Percentiles rank a stretch among this genome's conserved stretches.
phyloP scores from a whole-genome alignment of 2,797 vertebrate genomes.

The Propithecus perrieri region DNA sequence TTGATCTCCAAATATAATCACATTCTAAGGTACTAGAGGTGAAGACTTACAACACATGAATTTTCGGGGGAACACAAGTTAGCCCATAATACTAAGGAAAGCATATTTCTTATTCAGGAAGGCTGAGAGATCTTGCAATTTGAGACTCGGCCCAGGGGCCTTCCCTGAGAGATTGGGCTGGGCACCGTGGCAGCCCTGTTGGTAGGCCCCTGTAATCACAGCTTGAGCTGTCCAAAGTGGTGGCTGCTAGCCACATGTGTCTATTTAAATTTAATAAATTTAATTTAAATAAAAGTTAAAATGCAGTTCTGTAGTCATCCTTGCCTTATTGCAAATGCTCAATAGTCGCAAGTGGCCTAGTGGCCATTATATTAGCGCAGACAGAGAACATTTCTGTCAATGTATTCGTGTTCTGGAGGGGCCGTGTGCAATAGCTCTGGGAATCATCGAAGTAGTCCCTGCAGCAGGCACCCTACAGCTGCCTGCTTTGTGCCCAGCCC shows the following conservation, averaged over 20 bases:
- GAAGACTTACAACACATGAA: neutral
- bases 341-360: neutral
- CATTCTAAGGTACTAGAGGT: neutral
- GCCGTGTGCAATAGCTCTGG: neutral
- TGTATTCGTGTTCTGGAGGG: neutral
- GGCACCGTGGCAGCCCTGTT: neutral
- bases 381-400: neutral
- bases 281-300: neutral
- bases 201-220: neutral
- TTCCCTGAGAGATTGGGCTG: neutral
- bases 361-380: rapidly evolving
- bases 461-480: neutral
- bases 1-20: neutral
- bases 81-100: neutral
- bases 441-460: neutral
- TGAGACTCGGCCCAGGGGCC: neutral
- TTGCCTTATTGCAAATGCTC: neutral
- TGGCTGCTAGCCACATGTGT: neutral
- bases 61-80: neutral
- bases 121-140: neutral
- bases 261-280: neutral
- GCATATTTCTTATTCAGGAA: neutral
- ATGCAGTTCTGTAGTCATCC: neutral
- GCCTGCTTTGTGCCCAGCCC: neutral
- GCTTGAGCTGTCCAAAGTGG: neutral